These are phyloP conservation scores for Papilio glaucus DNA, from an alignment of 1,140 invertebrate genomes.

Conservation along the genomic window DNA sequence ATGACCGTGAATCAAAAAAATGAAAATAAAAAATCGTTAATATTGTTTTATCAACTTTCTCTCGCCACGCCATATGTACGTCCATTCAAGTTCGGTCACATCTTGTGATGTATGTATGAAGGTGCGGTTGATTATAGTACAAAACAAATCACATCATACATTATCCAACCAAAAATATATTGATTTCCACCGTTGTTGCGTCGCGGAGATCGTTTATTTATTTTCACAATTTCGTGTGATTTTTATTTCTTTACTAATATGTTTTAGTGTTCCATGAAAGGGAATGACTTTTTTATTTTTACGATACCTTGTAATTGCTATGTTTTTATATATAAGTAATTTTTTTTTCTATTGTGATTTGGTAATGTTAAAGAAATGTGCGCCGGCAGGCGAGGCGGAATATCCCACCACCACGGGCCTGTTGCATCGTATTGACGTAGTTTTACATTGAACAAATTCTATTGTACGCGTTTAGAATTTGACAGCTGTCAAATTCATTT, in stretches of 20 bases:
- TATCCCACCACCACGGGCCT: conserved; percentile 71
- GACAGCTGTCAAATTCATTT: neutral
- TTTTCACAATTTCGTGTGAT: conserved; percentile 40
- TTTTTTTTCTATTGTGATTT: conserved; percentile 54
- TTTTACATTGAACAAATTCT: neutral
- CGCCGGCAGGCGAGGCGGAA: conserved; percentile 73
- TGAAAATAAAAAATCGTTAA: too few relatives aligned
- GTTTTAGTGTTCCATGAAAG: conserved; percentile 20
- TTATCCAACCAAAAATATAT: conserved; percentile 44
- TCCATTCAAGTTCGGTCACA: neutral
- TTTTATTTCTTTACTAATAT: conserved; percentile 41
- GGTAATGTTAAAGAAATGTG: conserved; percentile 66
- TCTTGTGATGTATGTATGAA: neutral
- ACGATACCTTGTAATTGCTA: conserved; percentile 44
- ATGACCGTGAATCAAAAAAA: neutral
- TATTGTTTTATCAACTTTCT: too few relatives aligned
- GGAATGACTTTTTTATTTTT: conserved; percentile 38
- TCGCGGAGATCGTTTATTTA: conserved; percentile 43
- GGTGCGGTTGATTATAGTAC: conserved; percentile 43
- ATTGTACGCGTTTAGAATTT: neutral
- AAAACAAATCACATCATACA: conserved; percentile 45
- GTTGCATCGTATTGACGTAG: conserved; percentile 39
- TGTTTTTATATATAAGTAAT: conserved; percentile 44
- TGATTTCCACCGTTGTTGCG: conserved; percentile 28
- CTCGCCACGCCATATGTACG: too few relatives aligned